phyloP scores from a whole-genome alignment of 2,113 vertebrate genomes.

The Solenodon paradoxus region DNA sequence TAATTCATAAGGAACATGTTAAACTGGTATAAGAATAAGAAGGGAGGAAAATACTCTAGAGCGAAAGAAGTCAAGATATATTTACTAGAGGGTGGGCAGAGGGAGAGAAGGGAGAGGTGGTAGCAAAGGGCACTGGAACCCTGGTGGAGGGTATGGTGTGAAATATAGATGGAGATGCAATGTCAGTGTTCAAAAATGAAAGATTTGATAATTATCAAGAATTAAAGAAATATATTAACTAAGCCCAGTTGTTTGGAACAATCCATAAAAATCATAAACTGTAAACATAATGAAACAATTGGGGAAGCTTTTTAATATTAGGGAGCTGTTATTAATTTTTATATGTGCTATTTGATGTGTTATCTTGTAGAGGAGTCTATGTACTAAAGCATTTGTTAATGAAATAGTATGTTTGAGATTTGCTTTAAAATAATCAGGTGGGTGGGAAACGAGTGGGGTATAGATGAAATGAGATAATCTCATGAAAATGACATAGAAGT shows the following conservation, averaged over 20 bases:
- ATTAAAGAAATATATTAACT: neutral
- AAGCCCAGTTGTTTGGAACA: neutral
- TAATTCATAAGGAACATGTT: neutral
- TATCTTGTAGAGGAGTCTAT: neutral
- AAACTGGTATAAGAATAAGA: neutral
- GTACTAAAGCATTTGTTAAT: neutral
- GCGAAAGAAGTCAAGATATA: too few species aligned
- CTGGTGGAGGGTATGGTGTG: too few species aligned
- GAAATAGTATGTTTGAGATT: neutral
- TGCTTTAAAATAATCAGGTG: neutral
- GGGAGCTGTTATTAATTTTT: neutral
- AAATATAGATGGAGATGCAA: too few species aligned
- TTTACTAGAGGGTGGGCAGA: too few species aligned
- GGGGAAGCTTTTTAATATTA: neutral
- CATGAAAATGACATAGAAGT: neutral
- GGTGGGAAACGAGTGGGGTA: neutral
- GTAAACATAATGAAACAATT: neutral
- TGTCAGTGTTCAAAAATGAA: too few species aligned
- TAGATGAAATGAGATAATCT: neutral
- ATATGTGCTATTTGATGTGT: neutral
- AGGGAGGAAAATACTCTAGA: neutral
- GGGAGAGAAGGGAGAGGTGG: too few species aligned
- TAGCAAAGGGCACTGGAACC: too few species aligned
- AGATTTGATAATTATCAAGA: too few species aligned
- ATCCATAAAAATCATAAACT: neutral